These are phyloP conservation scores for Coturnix japonica DNA, from an alignment of 2,113 vertebrate species.

Conservation along the genomic window DNA sequence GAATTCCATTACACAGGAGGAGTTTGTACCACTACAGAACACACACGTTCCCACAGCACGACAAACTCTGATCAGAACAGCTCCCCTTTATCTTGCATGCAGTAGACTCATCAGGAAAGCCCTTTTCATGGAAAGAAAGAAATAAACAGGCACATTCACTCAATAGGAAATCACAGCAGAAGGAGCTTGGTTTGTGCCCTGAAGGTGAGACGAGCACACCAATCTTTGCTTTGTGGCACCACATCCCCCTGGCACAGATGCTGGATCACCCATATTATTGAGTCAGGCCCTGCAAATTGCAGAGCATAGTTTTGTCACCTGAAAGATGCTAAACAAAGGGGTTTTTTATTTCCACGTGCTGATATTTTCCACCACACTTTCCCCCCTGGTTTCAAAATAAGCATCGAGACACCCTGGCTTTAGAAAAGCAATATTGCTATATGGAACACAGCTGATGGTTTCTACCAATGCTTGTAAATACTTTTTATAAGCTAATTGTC, in stretches of 20 bases:
- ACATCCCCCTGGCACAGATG: background rate
- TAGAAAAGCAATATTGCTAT: background rate
- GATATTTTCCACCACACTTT: background rate
- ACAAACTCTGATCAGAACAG: background rate
- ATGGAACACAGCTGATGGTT: background rate
- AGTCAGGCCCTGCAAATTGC: background rate
- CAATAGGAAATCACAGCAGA: background rate
- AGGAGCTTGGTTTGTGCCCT: background rate
- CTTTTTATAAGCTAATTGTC: background rate
- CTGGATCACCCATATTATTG: background rate
- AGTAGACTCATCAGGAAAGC: background rate
- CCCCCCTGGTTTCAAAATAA: background rate
- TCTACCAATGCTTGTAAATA: background rate
- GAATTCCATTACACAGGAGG: background rate
- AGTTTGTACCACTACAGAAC: background rate
- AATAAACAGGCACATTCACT: constrained; percentile 20
- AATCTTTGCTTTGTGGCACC: background rate
- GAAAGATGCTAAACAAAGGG: background rate
- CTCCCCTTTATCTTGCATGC: background rate
- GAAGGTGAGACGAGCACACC: background rate
- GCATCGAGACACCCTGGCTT: background rate
- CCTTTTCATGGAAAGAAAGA: background rate
- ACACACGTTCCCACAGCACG: rapidly evolving
- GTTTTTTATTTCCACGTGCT: background rate
- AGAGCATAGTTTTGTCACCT: background rate